These are phyloP conservation scores for Carassius gibelio DNA, from an alignment of 2,113 vertebrate species.

Conservation along the genomic window DNA sequence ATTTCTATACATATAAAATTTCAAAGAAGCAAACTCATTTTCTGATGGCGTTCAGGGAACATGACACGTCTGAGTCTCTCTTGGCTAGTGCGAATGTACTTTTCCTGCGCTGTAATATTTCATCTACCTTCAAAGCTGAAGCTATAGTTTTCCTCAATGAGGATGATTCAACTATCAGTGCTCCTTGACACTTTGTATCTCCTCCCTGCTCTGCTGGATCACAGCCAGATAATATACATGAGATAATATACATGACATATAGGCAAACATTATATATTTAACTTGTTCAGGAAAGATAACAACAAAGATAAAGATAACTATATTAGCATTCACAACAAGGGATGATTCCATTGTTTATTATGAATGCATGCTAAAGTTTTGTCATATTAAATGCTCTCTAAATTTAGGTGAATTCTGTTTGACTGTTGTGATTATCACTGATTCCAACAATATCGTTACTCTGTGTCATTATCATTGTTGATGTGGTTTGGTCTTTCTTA, in stretches of 20 bases:
- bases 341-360: not conserved
- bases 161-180: conserved; percentile 57
- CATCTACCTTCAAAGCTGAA: conserved; percentile 54
- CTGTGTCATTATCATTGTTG: not conserved
- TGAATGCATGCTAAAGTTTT: not conserved
- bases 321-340: not conserved
- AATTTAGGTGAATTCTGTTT: not conserved
- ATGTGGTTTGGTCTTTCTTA: not conserved
- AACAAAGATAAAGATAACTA: not conserved
- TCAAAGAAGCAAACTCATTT: not conserved
- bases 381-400: not conserved
- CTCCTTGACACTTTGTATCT: conserved; percentile 30
- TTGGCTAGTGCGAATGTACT: conserved; percentile 46
- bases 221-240: conserved; percentile 19
- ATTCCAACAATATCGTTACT: not conserved
- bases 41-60: not conserved
- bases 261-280: not conserved
- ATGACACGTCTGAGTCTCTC: conserved; percentile 1
- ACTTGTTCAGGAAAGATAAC: not conserved
- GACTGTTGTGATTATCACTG: not conserved
- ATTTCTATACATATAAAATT: not conserved
- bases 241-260: conserved; percentile 32
- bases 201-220: conserved; percentile 32
- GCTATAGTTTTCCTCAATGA: conserved; percentile 62
- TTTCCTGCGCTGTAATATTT: conserved; percentile 62